phyloP scores from a whole-genome alignment of 2,797 vertebrate genomes.

The Siniperca undulata region DNA sequence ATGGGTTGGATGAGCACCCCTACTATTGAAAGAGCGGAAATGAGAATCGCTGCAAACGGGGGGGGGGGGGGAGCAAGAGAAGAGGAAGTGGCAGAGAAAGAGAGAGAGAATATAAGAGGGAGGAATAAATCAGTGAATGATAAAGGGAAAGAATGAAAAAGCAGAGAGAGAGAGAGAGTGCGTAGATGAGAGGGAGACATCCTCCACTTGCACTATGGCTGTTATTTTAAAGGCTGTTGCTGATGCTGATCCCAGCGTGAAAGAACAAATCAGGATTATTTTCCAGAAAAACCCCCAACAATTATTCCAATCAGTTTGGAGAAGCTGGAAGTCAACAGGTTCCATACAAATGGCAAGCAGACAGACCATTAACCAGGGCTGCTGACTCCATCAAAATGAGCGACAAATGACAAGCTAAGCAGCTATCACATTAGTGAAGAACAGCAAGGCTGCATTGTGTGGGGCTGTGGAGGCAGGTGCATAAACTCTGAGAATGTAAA shows the following conservation, averaged over 20 bases:
- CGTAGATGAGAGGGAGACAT: constrained; percentile 8
- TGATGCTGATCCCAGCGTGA: constrained; percentile 34
- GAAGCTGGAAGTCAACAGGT: constrained; percentile 63
- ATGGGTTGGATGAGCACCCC: constrained; percentile 57
- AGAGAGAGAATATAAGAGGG: constrained; percentile 20
- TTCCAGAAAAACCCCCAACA: not conserved
- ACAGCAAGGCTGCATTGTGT: constrained; percentile 35
- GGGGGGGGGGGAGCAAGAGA: not conserved
- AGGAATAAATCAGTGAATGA: constrained; percentile 32
- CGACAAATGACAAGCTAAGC: constrained; percentile 60
- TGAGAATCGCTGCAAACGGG: constrained; percentile 67
- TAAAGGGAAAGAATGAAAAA: constrained; percentile 20
- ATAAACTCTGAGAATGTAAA: constrained; percentile 32
- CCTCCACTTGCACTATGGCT: not conserved
- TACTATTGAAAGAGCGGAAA: constrained; percentile 70
- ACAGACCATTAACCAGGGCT: constrained; percentile 65
- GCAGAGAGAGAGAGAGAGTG: constrained; percentile 1
- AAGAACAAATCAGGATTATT: constrained; percentile 46
- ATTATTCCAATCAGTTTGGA: constrained; percentile 35
- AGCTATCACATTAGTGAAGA: constrained; percentile 53
- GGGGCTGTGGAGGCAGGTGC: constrained; percentile 9
- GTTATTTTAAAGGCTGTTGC: constrained; percentile 28
- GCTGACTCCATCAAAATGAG: constrained; percentile 67
- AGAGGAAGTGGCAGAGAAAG: constrained; percentile 44
- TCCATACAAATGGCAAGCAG: constrained; percentile 47